phyloP scores from a whole-genome alignment of 2,113 vertebrate species.

The Ceuthmochares aereus region DNA sequence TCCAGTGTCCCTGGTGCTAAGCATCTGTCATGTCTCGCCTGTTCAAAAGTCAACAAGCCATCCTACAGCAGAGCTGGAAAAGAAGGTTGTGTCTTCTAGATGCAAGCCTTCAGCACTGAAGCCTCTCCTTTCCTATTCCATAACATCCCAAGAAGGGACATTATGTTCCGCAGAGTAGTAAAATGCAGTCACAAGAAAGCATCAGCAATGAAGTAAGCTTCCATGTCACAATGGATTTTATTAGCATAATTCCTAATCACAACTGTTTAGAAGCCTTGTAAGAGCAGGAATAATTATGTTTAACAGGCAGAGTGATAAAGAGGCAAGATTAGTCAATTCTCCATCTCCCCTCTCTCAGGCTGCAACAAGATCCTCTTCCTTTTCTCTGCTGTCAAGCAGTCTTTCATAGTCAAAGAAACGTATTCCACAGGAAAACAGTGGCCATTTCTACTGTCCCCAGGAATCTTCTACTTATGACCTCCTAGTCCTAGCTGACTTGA shows the following conservation, averaged over 20 bases:
- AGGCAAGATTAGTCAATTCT: slow-evolving; percentile 65
- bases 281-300: slow-evolving; percentile 73
- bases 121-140: background rate
- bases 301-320: slow-evolving; percentile 65
- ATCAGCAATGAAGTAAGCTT: slow-evolving; percentile 42
- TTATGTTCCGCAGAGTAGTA: background rate
- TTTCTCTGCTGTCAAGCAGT: background rate
- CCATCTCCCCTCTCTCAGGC: background rate
- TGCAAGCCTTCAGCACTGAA: background rate
- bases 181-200: background rate
- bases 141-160: background rate
- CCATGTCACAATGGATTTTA: slow-evolving; percentile 43
- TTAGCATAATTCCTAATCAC: slow-evolving; percentile 77
- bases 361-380: background rate
- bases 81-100: background rate
- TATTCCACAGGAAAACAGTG: background rate
- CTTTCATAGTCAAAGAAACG: background rate
- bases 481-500: background rate
- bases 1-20: background rate
- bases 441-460: background rate
- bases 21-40: background rate
- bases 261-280: slow-evolving; percentile 68
- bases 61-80: background rate
- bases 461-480: background rate
- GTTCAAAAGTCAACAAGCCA: background rate